Evolutionary conservation across 2,113 vertebrate genomes (phyloP).

Genomic region (Plectropomus leopardus): DNA sequence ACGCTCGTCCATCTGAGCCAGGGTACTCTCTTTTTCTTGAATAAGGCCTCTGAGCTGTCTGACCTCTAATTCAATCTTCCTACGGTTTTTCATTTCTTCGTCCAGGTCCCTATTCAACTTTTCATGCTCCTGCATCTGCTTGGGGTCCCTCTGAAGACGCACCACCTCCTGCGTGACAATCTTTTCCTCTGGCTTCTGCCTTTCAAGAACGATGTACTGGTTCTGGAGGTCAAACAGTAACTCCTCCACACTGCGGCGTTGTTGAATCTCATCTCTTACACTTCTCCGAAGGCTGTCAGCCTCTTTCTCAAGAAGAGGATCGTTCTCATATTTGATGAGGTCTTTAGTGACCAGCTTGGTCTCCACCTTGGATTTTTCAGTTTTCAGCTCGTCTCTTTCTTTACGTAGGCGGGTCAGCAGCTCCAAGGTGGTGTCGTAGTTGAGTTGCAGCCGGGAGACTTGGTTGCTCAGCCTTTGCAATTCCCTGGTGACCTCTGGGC

Average conservation of each 20-base stretch:
- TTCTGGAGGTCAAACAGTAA: slow-evolving; percentile 90
- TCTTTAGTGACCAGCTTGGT: slow-evolving; percentile 92
- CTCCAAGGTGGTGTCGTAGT: slow-evolving; percentile 84
- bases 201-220: slow-evolving; percentile 90
- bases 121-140: slow-evolving; percentile 88
- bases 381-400: slow-evolving; percentile 91
- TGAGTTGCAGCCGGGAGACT: slow-evolving; percentile 87
- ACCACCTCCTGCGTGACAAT: slow-evolving; percentile 90
- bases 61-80: slow-evolving; percentile 90
- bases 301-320: slow-evolving; percentile 94
- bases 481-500: slow-evolving; percentile 92
- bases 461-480: slow-evolving; percentile 90
- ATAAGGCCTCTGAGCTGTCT: slow-evolving; percentile 86
- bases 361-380: slow-evolving; percentile 92
- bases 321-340: slow-evolving; percentile 91
- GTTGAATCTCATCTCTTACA: slow-evolving; percentile 87
- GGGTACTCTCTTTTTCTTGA: slow-evolving; percentile 87
- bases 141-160: slow-evolving; percentile 91
- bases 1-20: slow-evolving; percentile 89
- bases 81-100: slow-evolving; percentile 87
- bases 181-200: slow-evolving; percentile 93
- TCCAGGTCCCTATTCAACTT: slow-evolving; percentile 89
- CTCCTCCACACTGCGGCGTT: slow-evolving; percentile 89
- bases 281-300: slow-evolving; percentile 88
- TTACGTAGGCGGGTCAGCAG: slow-evolving; percentile 88